Evolutionary conservation across 1,140 invertebrate species (phyloP), one percentile per base, ranked within the genome.

Genomic region (Neodiprion fabricii): DNA sequence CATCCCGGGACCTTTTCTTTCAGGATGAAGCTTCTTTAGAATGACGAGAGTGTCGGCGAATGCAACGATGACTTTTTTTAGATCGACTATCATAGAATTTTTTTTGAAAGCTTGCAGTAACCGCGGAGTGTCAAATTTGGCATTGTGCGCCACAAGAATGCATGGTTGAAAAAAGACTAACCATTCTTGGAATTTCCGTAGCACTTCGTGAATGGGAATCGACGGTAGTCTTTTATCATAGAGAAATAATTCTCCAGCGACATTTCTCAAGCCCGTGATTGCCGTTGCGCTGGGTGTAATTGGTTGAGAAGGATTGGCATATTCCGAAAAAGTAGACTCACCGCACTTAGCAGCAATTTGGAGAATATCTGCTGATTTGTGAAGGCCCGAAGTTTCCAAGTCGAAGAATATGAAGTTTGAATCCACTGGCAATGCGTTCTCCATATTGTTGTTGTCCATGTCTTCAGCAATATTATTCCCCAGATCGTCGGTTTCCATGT

Each of bases 381-480:
- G 10, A 11, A 11, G 53, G n/a, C 10, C n/a, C 10, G 0, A 61
- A 61, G n/a, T 61, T 61, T 10, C 1, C n/a, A 61, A 10, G 10
- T 61, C 53, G n/a, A 61, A n/a, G n/a, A n/a, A n/a, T 61, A 10
- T n/a, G 10, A 10, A 61, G 53, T 1, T 10, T 61, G n/a, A 10
- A 61, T 61, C 70, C 9, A 12, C 23, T 10, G 70, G 70, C 21
- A 70, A 48, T 70, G 70, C 40, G 11, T 70, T 70, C 70, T 70
- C 3, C 28, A 70, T 40, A 70, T 70, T 70, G 70, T 48, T 70
- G 70, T 48, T 48, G 23, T 0, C 5, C 7, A 48, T 21, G 40
- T 14, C 12, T 70, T 70, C 70, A 48, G 83, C 84, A 84, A 85
- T 84, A 85, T 85, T 84, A 84, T 76, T 79, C 72, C 79, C 80